Base-by-base conservation (phyloP, 2,888 invertebrate genomes). In the Tholera decimalis region DNA sequence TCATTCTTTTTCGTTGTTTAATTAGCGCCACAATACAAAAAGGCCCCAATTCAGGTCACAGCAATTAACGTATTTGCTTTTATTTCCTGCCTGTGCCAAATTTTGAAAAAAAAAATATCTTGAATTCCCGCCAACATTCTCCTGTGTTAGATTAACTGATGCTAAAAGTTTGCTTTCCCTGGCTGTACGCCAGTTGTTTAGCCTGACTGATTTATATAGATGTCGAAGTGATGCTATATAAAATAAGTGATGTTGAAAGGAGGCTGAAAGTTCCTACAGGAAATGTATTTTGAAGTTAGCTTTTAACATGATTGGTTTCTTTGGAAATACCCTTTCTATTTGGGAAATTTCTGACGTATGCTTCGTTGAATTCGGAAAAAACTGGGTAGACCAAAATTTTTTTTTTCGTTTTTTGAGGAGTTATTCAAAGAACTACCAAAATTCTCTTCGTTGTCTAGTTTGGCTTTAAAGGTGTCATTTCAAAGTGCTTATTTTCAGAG, bases 71-170 rank as follows among this genome's bases (percentile, higher is more conserved):
- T 90, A 85, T 83, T 85, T 82, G 84, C 83, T 91, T 92, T 91
- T 91, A 88, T 92, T 91, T 91, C 82, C 89, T 83, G 84, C 83
- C 82, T 35, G 89, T 90, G 94, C 94, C 94, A 94, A 93, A 92
- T 83, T 91, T 91, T 88, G 83, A 81, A 87, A 90, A 91, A 92
- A 83, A 82, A 80, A 55, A 43, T 47, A 57, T 54, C 86, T 91
- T 91, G 92, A 91, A 89, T 87, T 83, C 78, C 80, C 86, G 93
- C 92, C 93, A 93, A 88, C 86, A 79, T 83, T 75, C 75, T 80
- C 72, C 83, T 82, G 85, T 83, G 89, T 91, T 92, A 93, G 92
- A 93, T 92, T 93, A 92, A 92, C 89, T 91, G 91, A 90, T 91
- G 92, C 89, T 91, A 91, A 91, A 91, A 92, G 87, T 90, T 89